Evolutionary conservation across 2,797 vertebrate genomes (phyloP).

Genomic region (Scyliorhinus canicula): DNA sequence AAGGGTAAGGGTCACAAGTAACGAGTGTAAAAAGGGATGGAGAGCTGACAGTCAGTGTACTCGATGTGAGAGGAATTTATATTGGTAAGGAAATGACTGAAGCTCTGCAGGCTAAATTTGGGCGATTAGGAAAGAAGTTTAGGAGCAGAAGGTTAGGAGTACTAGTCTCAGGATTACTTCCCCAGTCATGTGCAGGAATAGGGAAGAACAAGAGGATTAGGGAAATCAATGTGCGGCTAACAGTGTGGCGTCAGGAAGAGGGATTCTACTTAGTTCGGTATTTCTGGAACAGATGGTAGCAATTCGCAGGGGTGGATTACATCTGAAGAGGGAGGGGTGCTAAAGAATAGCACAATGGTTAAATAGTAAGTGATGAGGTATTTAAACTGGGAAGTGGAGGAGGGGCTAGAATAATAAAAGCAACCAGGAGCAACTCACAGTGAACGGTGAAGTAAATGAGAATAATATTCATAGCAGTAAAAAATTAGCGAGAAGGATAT

Average conservation of each 20-base stretch:
- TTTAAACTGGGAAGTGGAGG: background rate
- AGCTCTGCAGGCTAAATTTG: background rate
- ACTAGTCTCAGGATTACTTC: background rate
- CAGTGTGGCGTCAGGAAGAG: background rate
- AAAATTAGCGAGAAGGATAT: background rate
- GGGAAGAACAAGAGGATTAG: background rate
- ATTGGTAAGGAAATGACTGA: background rate
- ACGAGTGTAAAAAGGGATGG: background rate
- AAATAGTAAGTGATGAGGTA: background rate
- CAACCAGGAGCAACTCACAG: background rate
- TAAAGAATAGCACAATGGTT: background rate
- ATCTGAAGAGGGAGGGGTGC: background rate
- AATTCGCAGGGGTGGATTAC: background rate
- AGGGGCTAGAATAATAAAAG: background rate
- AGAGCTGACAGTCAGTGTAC: background rate
- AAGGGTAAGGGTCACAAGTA: background rate
- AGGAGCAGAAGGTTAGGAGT: background rate
- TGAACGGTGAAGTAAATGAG: background rate
- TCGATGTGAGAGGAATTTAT: background rate
- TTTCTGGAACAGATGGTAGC: background rate
- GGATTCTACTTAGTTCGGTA: background rate
- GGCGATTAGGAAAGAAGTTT: background rate
- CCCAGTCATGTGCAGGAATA: background rate
- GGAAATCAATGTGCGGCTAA: background rate
- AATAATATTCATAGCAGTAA: background rate